A percentile compares a stretch with the other conserved stretches of the same genome.
These are phyloP conservation scores for Melinaea menophilus DNA, from an alignment of 2,888 invertebrate genomes.

Conservation along the genomic window DNA sequence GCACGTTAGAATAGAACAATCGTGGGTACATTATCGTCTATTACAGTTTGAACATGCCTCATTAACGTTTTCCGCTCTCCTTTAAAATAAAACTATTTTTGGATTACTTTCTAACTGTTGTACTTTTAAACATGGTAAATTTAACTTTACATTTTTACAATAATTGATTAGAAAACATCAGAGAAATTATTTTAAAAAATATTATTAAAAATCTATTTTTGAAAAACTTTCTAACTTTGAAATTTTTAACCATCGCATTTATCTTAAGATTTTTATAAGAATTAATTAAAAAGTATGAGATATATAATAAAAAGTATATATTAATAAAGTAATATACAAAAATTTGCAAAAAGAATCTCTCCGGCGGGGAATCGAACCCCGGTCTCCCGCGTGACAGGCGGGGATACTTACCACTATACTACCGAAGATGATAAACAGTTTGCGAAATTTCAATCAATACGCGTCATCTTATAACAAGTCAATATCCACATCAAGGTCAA, in stretches of 20 bases:
- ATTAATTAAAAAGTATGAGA: too few species aligned
- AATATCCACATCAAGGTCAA: not conserved
- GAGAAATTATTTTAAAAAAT: too few species aligned
- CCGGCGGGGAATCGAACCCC: conserved; percentile 79
- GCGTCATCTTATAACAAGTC: not conserved
- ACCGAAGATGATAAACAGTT: conserved; percentile 55
- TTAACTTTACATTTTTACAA: too few species aligned
- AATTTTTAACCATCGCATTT: too few species aligned
- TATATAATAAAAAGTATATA: too few species aligned
- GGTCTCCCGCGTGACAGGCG: conserved; percentile 80
- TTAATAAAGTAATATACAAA: not conserved
- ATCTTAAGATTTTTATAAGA: too few species aligned
- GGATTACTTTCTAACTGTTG: not conserved
- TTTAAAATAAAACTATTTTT: conserved; percentile 6
- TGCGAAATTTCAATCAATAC: not conserved
- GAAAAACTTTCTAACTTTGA: not conserved
- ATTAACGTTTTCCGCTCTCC: conserved; percentile 7
- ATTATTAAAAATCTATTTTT: not conserved
- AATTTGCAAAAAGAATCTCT: conserved; percentile 24
- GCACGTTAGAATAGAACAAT: conserved; percentile 53
- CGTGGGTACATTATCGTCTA: conserved; percentile 51
- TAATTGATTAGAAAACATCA: too few species aligned
- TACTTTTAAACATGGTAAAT: too few species aligned
- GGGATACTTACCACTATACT: conserved; percentile 79
- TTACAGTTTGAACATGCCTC: conserved; percentile 20